Evolutionary conservation across 2,113 vertebrate species (phyloP).

Genomic region (Phrynosoma blainvillii): DNA sequence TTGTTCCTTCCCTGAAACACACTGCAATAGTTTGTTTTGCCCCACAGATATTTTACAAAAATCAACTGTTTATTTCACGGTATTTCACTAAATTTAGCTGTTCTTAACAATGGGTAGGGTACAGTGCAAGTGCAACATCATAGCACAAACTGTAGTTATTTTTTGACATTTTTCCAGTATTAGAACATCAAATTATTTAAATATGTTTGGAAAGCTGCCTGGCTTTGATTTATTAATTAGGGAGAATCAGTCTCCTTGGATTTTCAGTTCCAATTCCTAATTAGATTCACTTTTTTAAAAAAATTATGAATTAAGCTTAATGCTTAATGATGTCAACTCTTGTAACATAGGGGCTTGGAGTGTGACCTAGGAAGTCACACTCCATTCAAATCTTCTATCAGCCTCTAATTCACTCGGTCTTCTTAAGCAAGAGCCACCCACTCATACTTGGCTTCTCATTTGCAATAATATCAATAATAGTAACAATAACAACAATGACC

Average conservation of each 20-base stretch:
- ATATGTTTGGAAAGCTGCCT: constrained; percentile 22
- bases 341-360: neutral
- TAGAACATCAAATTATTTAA: neutral
- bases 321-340: neutral
- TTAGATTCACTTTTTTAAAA: neutral
- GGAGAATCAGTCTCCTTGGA: neutral
- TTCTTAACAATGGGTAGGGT: neutral
- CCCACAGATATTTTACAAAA: too few species aligned
- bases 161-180: constrained; percentile 3
- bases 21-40: neutral
- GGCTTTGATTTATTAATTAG: constrained; percentile 3
- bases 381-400: neutral
- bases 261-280: constrained; percentile 8
- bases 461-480: neutral
- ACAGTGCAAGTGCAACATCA: neutral
- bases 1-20: neutral
- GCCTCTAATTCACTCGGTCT: neutral
- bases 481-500: neutral
- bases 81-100: neutral
- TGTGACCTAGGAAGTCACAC: too few species aligned
- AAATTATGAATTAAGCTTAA: neutral
- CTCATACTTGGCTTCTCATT: too few species aligned
- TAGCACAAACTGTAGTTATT: neutral
- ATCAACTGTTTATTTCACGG: too few species aligned
- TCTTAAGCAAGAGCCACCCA: neutral